Base-by-base conservation (phyloP, 37 sponge, comb jelly and placozoan genomes). In the Cliona cf. orientalis region DNA sequence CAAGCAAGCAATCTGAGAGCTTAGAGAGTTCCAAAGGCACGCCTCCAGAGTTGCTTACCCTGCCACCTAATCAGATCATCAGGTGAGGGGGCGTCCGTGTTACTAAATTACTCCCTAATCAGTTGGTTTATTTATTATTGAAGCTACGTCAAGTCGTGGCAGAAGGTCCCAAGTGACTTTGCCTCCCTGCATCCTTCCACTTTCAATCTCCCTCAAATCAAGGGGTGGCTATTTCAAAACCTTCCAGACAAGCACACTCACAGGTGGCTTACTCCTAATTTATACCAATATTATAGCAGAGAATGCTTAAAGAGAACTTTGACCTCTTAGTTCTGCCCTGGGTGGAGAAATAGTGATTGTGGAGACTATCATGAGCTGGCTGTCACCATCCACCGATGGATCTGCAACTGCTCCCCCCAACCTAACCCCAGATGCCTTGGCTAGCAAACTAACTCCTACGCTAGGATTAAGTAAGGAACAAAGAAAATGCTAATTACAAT, bases 111-210 rank as follows among this genome's bases (percentile, higher is more conserved):
- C n/a, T n/a, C n/a, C n/a, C n/a, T n/a, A n/a, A n/a, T n/a, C n/a
- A n/a, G n/a, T n/a, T n/a, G n/a, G n/a, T n/a, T n/a, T n/a, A n/a
- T n/a, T n/a, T n/a, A n/a, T 39, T 4, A 9, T 23, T 73, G 28
- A 23, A 75, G 76, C 25, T 75, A 58, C 37, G 79, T 89, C 66
- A 89, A 89, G 90, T 78, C 90, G 1, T 89, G 90, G 90, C 40
- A 36, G 29, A 0, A 25, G 22, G 78, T 89, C 5, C 90, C 90
- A 40, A 28, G 34, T 14, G 66, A 72, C 66, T 89, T 72, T 66
- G 46, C 34, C 55, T 2, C 37, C 21, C 11, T 89, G 35, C 11
- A 17, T 28, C 39, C 42, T 23, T 39, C 60, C 42, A 40, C 74
- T 17, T 53, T 89, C 38, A 59, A 86, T 35, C 64, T 68, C 23